Percentiles rank a stretch among this genome's conserved stretches.
Conservation (phyloP, 1,140 invertebrate species). For the Patella vulgata region DNA sequence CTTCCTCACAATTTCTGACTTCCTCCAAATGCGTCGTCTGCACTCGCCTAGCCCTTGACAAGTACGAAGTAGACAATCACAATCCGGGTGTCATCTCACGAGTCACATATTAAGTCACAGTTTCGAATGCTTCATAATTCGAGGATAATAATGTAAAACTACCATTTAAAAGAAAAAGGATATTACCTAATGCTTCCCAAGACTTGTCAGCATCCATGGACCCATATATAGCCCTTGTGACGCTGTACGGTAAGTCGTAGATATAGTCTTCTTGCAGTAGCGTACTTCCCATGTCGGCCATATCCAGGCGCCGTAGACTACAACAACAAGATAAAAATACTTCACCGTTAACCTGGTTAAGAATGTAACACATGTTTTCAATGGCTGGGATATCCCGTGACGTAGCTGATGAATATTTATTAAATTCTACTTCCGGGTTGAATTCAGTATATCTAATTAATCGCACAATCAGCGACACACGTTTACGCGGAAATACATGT, state of each 20-base stretch:
- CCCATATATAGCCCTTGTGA: constrained; percentile 23
- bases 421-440: constrained; percentile 13
- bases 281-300: constrained; percentile 9
- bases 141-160: no score
- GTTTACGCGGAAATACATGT: background rate
- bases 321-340: constrained; percentile 4
- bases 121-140: no score
- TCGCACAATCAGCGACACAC: background rate
- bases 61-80: no score
- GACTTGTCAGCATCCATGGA: constrained; percentile 32
- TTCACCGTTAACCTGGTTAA: no score
- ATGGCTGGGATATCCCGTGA: constrained; percentile 6
- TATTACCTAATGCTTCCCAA: constrained; percentile 37
- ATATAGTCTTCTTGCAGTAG: constrained; percentile 5
- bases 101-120: no score
- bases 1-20: no score
- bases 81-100: no score
- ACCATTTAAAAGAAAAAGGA: no score
- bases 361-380: background rate
- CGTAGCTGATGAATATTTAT: constrained; percentile 12
- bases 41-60: no score
- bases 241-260: constrained; percentile 14
- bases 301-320: constrained; percentile 2
- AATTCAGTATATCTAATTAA: background rate
- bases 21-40: no score